A percentile compares a stretch with the other conserved stretches of the same genome.
Evolutionary conservation across 1,140 invertebrate species (phyloP).

Genomic region (Atta cephalotes): DNA sequence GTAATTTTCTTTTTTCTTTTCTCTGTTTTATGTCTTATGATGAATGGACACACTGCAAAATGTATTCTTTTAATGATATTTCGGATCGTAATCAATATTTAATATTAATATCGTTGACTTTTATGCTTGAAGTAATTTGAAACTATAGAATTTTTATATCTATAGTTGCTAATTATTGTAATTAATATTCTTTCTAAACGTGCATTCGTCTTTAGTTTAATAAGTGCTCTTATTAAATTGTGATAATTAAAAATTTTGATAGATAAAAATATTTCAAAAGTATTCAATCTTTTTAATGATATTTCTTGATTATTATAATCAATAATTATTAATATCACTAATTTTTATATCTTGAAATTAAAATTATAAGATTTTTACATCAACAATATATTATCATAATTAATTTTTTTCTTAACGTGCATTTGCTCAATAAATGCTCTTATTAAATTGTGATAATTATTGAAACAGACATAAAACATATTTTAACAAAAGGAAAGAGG

Average conservation of each 20-base stretch:
- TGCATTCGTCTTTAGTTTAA: background rate
- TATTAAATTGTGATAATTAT: background rate
- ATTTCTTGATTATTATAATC: background rate
- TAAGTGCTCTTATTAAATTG: background rate
- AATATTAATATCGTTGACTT: background rate
- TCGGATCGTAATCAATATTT: background rate
- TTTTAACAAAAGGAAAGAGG: background rate
- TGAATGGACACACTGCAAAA: background rate
- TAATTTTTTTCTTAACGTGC: background rate
- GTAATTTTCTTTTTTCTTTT: constrained; percentile 22
- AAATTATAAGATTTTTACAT: background rate
- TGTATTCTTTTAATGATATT: constrained; percentile 15
- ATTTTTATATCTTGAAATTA: background rate
- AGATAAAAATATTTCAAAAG: background rate
- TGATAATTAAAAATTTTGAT: background rate
- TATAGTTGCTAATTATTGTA: background rate
- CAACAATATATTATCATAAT: background rate
- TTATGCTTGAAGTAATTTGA: background rate
- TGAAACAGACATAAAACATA: background rate
- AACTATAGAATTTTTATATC: background rate
- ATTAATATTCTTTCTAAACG: background rate
- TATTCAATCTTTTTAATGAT: too few species aligned
- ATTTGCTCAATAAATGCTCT: background rate
- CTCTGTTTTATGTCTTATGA: background rate
- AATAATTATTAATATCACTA: background rate